A percentile compares a stretch with the other conserved stretches of the same genome.
Conservation (phyloP, 1,140 invertebrate species). For the Lutraria rhynchaena region DNA sequence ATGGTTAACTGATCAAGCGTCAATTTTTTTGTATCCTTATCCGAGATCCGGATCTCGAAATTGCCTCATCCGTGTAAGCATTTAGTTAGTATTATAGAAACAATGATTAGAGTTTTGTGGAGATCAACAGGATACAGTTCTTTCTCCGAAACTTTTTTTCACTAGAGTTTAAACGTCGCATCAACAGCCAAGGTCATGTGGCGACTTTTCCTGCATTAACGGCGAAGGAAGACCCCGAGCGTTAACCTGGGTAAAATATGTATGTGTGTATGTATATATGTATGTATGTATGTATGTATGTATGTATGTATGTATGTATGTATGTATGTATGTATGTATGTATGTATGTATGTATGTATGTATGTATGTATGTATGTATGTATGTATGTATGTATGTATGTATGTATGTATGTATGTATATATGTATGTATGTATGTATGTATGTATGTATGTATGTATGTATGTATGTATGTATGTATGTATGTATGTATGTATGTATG, state of each 20-base stretch:
- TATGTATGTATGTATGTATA: background rate
- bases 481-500: background rate
- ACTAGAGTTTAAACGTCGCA: too few relatives aligned
- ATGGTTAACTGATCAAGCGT: too few relatives aligned
- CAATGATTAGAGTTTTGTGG: background rate
- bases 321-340: background rate
- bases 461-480: background rate
- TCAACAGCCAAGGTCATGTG: too few relatives aligned
- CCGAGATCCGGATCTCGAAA: background rate
- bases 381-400: background rate
- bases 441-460: background rate
- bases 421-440: constrained; percentile 1
- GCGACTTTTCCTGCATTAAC: too few relatives aligned
- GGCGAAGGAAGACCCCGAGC: too few relatives aligned
- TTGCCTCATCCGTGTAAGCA: background rate
- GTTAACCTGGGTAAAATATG: too few relatives aligned
- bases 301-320: background rate
- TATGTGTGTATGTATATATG: background rate
- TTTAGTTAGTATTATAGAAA: background rate
- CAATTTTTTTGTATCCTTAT: background rate
- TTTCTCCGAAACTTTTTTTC: background rate
- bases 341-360: constrained; percentile 8
- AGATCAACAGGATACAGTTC: background rate
- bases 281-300: background rate
- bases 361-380: background rate